Percentiles rank a stretch among this genome's conserved stretches.
Conservation (phyloP, 1,140 invertebrate genomes). For the Leptestheria dahalacensis region DNA sequence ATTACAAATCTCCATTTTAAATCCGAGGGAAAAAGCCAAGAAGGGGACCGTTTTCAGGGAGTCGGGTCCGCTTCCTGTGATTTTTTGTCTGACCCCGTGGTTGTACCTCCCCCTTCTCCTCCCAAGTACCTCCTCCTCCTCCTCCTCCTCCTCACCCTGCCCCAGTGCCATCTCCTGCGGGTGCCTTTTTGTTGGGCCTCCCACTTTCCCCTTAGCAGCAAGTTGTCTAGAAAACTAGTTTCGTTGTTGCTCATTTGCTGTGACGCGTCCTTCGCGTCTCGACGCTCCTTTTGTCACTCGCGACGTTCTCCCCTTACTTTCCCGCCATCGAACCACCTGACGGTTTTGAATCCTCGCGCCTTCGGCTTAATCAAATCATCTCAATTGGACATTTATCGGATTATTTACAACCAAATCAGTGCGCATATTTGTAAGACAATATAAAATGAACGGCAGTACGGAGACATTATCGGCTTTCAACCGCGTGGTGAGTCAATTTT, state of each 20-base stretch:
- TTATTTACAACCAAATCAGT: not conserved
- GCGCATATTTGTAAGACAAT: not conserved
- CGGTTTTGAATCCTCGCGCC: no score
- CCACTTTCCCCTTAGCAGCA: no score
- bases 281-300: conserved; percentile 3
- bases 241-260: conserved; percentile 3
- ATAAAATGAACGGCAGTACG: conserved; percentile 3
- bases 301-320: no score
- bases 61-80: not conserved
- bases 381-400: not conserved
- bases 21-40: not conserved
- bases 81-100: no score
- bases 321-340: no score
- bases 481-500: conserved; percentile 5
- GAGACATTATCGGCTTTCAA: conserved; percentile 4
- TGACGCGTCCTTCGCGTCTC: conserved; percentile 9
- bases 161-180: no score
- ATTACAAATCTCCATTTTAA: not conserved
- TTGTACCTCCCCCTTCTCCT: not conserved
- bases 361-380: not conserved
- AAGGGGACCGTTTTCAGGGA: not conserved
- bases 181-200: no score
- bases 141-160: not conserved
- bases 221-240: no score
- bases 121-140: not conserved